phyloP scores from a whole-genome alignment of 2,888 invertebrate genomes.

The Volucella inflata region DNA sequence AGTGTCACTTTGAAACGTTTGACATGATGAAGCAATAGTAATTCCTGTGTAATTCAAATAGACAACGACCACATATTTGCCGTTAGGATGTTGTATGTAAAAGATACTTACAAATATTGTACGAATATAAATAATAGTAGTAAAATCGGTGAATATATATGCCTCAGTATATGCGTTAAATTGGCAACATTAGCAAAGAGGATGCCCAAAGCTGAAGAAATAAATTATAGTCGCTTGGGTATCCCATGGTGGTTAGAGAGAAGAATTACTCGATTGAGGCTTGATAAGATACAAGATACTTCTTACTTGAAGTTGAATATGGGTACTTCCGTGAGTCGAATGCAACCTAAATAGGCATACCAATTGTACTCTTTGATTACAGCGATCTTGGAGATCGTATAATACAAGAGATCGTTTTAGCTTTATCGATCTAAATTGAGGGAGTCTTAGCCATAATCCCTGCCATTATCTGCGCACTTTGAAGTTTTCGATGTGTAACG shows the following conservation, averaged over 20 bases:
- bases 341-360: neutral
- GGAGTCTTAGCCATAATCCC: constrained; percentile 26
- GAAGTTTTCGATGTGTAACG: constrained; percentile 3
- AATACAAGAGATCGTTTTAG: neutral
- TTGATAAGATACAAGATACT: constrained; percentile 28
- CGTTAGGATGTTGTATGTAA: neutral
- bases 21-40: constrained; percentile 37
- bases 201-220: constrained; percentile 6
- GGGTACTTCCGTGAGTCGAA: constrained; percentile 25
- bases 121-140: no score
- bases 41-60: constrained; percentile 24
- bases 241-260: constrained; percentile 30
- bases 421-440: constrained; percentile 12
- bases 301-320: neutral
- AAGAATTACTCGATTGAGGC: constrained; percentile 8
- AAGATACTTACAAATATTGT: neutral
- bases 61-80: constrained; percentile 1
- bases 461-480: constrained; percentile 48
- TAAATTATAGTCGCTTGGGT: constrained; percentile 39
- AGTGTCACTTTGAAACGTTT: constrained; percentile 26
- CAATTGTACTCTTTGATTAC: constrained; percentile 16
- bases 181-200: constrained; percentile 41
- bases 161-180: neutral
- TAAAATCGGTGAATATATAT: constrained; percentile 12
- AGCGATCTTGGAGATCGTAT: constrained; percentile 4